Evolutionary conservation across 2,888 invertebrate species (phyloP).

Genomic region (Bhutanitis thaidina): DNA sequence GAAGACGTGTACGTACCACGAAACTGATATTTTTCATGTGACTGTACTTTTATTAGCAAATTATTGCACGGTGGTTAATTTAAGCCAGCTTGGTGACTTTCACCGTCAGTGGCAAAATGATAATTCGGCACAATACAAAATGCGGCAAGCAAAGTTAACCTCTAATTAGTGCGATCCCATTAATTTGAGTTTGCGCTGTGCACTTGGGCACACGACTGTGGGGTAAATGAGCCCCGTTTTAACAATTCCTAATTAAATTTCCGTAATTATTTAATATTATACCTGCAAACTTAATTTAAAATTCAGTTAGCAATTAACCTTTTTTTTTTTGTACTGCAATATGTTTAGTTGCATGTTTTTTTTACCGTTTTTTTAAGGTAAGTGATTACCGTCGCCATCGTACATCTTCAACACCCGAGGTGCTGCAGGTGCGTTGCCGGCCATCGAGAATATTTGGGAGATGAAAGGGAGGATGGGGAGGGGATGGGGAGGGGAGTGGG

Average conservation of each 20-base stretch:
- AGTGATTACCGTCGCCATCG: no score
- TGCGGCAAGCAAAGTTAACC: slow-evolving; percentile 22
- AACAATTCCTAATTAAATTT: slow-evolving; percentile 19
- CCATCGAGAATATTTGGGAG: no score
- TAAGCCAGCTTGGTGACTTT: slow-evolving; percentile 37
- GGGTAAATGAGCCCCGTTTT: slow-evolving; percentile 14
- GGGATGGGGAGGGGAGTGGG: no score
- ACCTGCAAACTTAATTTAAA: slow-evolving; percentile 9
- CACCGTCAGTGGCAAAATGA: slow-evolving; percentile 54
- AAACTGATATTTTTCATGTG: no score
- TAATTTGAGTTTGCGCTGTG: slow-evolving; percentile 25
- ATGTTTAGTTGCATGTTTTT: no score
- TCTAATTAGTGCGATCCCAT: slow-evolving; percentile 28
- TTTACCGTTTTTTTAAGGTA: no score
- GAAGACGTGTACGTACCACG: no score
- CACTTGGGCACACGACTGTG: slow-evolving; percentile 5
- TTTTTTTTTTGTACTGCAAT: no score
- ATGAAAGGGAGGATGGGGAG: no score
- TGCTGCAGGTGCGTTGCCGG: no score
- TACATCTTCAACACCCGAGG: no score
- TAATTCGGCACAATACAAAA: slow-evolving; percentile 28
- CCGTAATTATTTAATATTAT: slow-evolving; percentile 15
- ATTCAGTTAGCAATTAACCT: no score
- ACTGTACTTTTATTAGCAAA: not conserved
- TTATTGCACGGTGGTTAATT: not conserved